phyloP scores from a whole-genome alignment of 2,797 vertebrate species.

The Monodelphis domestica region DNA sequence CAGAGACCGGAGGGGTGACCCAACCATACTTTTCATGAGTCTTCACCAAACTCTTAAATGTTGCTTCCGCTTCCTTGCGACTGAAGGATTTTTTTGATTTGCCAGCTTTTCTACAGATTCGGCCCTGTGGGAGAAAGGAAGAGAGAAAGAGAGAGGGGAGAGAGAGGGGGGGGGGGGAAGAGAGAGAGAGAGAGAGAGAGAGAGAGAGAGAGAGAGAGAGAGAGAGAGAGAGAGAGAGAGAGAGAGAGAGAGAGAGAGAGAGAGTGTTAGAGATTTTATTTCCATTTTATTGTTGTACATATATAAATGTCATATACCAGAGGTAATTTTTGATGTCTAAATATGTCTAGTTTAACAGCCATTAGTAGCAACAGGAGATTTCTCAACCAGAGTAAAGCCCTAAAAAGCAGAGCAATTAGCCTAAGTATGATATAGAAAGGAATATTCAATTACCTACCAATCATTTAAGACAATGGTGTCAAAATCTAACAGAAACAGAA shows the following conservation, averaged over 20 bases:
- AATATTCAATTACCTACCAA: not conserved
- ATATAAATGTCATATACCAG: not conserved
- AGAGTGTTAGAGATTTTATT: not conserved
- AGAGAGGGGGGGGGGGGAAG: not conserved
- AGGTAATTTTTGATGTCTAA: not conserved
- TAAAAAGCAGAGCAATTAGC: not conserved
- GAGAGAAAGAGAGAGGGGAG: constrained; percentile 57
- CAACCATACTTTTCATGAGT: constrained; percentile 99
- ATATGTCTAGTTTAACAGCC: accelerated
- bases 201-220: too few relatives aligned
- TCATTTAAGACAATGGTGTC: not conserved
- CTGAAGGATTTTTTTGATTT: constrained; percentile 99
- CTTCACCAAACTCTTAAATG: constrained; percentile 99
- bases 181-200: not conserved
- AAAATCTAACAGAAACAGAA: not conserved
- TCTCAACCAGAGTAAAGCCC: accelerated
- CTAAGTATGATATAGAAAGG: accelerated
- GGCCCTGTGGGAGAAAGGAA: constrained; percentile 88
- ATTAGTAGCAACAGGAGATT: not conserved
- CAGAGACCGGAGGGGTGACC: constrained; percentile 98
- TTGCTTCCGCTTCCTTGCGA: constrained; percentile 98
- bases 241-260: too few relatives aligned
- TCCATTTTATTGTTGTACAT: not conserved
- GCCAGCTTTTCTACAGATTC: constrained; percentile 99
- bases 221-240: not conserved